Conservation (phyloP, 2,113 vertebrate species). For the Campylorhamphus procurvoides region DNA sequence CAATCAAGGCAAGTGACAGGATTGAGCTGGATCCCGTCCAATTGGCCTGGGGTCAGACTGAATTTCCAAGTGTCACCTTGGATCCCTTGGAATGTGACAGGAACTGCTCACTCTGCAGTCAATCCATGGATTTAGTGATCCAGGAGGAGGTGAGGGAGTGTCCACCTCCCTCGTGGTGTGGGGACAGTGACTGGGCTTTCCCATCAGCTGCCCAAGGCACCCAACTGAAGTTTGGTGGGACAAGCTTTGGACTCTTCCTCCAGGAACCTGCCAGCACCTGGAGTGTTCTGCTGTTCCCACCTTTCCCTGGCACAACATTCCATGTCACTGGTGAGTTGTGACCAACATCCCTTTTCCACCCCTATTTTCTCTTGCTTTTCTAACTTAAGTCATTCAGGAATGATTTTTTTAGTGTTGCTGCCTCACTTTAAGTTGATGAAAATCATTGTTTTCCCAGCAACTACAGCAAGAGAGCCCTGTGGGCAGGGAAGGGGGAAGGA, state of each 20-base stretch:
- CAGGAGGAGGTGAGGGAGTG: background rate
- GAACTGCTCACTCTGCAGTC: background rate
- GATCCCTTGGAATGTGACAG: background rate
- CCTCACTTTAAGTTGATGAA: background rate
- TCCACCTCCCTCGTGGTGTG: background rate
- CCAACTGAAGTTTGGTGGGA: background rate
- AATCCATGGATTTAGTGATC: background rate
- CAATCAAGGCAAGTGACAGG: background rate
- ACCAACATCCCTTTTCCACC: background rate
- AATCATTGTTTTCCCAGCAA: background rate
- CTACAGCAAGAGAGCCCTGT: accelerated
- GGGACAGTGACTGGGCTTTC: background rate
- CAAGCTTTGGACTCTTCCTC: background rate
- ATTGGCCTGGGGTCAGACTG: background rate
- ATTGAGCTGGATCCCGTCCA: background rate
- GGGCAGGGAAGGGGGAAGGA: background rate
- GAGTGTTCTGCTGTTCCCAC: background rate
- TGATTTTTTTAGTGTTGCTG: background rate
- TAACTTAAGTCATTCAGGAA: too few relatives aligned
- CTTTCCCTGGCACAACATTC: background rate
- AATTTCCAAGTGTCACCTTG: background rate
- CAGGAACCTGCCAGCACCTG: background rate
- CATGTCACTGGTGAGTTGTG: background rate
- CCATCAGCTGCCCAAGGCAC: background rate
- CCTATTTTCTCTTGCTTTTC: background rate